phyloP scores from a whole-genome alignment of 2,113 vertebrate species.

The Tyrannus savana region DNA sequence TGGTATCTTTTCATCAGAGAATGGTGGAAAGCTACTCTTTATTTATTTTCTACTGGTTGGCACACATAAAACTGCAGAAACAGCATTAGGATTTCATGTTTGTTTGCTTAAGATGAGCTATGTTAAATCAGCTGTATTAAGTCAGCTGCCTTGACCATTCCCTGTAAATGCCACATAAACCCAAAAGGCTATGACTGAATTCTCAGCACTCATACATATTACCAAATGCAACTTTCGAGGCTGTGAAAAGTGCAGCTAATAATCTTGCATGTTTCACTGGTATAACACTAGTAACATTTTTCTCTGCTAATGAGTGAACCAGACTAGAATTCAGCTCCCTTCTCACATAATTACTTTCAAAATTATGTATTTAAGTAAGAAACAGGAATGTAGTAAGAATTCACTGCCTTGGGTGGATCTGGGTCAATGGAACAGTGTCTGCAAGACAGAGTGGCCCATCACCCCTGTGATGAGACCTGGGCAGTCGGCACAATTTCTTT shows the following conservation, averaged over 20 bases:
- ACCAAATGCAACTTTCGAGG: background rate
- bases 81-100: background rate
- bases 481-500: background rate
- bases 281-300: background rate
- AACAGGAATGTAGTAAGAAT: background rate
- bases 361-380: background rate
- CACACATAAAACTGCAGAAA: background rate
- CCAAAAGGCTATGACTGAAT: rapidly evolving
- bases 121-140: background rate
- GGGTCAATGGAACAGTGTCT: background rate
- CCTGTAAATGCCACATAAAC: background rate
- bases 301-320: background rate
- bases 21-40: background rate
- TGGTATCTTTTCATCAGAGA: background rate
- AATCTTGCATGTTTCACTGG: background rate
- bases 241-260: background rate
- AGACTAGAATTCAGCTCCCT: background rate
- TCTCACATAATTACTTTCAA: background rate
- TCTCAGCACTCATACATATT: background rate
- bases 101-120: background rate
- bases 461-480: background rate
- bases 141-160: background rate
- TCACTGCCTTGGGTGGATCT: background rate
- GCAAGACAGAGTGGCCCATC: background rate
- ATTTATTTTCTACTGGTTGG: background rate